These are phyloP conservation scores for Agrochola litura DNA, from an alignment of 2,888 invertebrate species.

Conservation along the genomic window DNA sequence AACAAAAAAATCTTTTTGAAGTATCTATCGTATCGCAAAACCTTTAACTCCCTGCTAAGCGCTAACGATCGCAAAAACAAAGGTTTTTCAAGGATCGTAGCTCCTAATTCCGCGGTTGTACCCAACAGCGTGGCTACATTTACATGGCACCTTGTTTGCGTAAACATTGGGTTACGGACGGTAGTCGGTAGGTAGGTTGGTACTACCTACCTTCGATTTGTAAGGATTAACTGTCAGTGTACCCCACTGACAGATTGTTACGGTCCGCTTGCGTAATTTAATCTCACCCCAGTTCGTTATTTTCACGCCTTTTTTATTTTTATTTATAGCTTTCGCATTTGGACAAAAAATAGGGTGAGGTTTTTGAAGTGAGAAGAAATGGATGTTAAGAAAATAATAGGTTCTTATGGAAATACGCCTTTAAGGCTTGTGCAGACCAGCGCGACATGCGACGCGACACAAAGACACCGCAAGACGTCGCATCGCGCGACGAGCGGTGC, in stretches of 20 bases:
- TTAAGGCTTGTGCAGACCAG: too few species aligned
- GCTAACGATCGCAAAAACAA: conserved; percentile 31
- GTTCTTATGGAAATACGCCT: neutral
- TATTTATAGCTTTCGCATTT: conserved; percentile 1
- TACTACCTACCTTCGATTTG: conserved; percentile 46
- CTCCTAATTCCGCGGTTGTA: conserved; percentile 44
- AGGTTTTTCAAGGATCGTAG: conserved; percentile 26
- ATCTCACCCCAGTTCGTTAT: conserved; percentile 38
- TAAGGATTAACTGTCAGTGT: conserved; percentile 39
- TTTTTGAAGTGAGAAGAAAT: conserved; percentile 1
- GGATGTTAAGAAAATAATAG: neutral
- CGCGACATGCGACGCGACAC: too few species aligned
- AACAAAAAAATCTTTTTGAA: neutral
- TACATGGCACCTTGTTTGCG: conserved; percentile 45
- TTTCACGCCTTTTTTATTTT: conserved; percentile 27
- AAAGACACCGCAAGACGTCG: too few species aligned
- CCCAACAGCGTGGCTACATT: conserved; percentile 44
- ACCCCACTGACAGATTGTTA: conserved; percentile 36
- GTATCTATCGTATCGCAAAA: neutral
- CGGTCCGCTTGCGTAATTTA: conserved; percentile 45
- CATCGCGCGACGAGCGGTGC: too few species aligned
- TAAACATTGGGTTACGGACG: conserved; percentile 33
- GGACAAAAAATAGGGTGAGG: neutral
- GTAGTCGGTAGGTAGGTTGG: neutral
- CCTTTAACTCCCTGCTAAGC: neutral